Evolutionary conservation across 2,888 invertebrate species (phyloP).

Genomic region (Sminthurides aquaticus): DNA sequence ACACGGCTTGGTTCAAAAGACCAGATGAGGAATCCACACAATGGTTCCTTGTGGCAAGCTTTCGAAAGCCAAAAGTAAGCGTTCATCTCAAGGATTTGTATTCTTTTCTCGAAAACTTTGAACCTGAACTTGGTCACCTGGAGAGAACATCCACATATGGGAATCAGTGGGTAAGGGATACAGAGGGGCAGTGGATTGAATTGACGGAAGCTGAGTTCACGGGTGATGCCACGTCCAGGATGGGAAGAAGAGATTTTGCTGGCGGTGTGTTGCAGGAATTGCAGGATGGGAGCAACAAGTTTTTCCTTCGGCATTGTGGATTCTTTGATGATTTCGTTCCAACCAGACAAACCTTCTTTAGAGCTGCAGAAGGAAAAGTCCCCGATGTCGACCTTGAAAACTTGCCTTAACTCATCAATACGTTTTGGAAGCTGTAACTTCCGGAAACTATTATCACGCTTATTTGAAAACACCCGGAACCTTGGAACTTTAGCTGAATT

Average conservation of each 20-base stretch:
- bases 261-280: slow-evolving; percentile 23
- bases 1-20: slow-evolving; percentile 36
- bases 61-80: slow-evolving; percentile 31
- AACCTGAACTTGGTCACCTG: slow-evolving; percentile 30
- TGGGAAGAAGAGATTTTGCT: slow-evolving; percentile 29
- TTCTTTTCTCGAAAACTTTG: slow-evolving; percentile 33
- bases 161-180: slow-evolving; percentile 31
- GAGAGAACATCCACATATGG: slow-evolving; percentile 28
- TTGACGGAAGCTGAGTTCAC: slow-evolving; percentile 29
- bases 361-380: slow-evolving; percentile 7
- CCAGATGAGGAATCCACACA: slow-evolving; percentile 7
- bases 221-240: slow-evolving; percentile 28
- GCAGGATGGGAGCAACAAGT: slow-evolving; percentile 17
- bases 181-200: slow-evolving; percentile 29
- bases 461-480: too few relatives aligned
- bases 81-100: slow-evolving; percentile 5
- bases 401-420: slow-evolving; percentile 2
- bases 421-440: too few relatives aligned
- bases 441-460: too few relatives aligned
- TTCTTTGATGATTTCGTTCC: slow-evolving; percentile 30
- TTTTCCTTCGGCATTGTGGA: slow-evolving; percentile 37
- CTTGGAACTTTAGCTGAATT: too few relatives aligned
- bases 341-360: slow-evolving; percentile 22
- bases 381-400: slow-evolving; percentile 14
- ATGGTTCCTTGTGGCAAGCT: slow-evolving; percentile 35